These are phyloP conservation scores for Drosophila anceps DNA, from an alignment of 2,888 invertebrate species.

Conservation along the genomic window DNA sequence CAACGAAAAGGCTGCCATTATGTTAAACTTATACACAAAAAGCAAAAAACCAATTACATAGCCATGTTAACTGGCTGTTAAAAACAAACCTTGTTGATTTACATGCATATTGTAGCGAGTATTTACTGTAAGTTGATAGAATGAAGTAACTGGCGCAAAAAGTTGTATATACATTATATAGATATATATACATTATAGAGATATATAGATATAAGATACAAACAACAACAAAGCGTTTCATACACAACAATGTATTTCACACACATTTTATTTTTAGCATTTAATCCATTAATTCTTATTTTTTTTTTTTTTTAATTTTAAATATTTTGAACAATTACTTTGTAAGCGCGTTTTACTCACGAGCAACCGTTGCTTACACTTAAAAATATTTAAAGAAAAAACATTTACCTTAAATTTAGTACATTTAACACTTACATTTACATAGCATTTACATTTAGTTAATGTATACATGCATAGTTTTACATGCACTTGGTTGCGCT, in stretches of 20 bases:
- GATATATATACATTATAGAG: slow-evolving; percentile 5
- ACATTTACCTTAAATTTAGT: slow-evolving; percentile 20
- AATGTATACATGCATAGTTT: slow-evolving; percentile 45
- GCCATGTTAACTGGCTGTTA: slow-evolving; percentile 61
- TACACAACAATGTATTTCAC: slow-evolving; percentile 15
- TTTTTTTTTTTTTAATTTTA: slow-evolving; percentile 27
- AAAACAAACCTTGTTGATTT: slow-evolving; percentile 45
- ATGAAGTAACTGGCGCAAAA: slow-evolving; percentile 12
- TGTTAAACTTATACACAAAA: slow-evolving; percentile 17
- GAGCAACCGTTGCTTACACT: slow-evolving; percentile 37
- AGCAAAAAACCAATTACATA: slow-evolving; percentile 26
- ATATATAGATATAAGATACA: neutral
- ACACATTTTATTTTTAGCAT: neutral
- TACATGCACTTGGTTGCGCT: slow-evolving; percentile 18
- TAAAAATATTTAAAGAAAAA: slow-evolving; percentile 31
- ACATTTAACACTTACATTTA: slow-evolving; percentile 19
- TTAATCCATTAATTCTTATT: too few relatives aligned
- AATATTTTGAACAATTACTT: slow-evolving; percentile 28
- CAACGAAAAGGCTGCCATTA: slow-evolving; percentile 33
- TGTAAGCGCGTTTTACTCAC: slow-evolving; percentile 58
- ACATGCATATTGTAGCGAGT: slow-evolving; percentile 56
- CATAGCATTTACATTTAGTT: slow-evolving; percentile 34
- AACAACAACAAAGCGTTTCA: slow-evolving; percentile 25
- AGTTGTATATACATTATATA: slow-evolving; percentile 28
- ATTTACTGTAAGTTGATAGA: slow-evolving; percentile 39